A percentile compares a stretch with the other conserved stretches of the same genome.
phyloP scores from a whole-genome alignment of 2,797 vertebrate genomes.

The Aythya fuligula region DNA sequence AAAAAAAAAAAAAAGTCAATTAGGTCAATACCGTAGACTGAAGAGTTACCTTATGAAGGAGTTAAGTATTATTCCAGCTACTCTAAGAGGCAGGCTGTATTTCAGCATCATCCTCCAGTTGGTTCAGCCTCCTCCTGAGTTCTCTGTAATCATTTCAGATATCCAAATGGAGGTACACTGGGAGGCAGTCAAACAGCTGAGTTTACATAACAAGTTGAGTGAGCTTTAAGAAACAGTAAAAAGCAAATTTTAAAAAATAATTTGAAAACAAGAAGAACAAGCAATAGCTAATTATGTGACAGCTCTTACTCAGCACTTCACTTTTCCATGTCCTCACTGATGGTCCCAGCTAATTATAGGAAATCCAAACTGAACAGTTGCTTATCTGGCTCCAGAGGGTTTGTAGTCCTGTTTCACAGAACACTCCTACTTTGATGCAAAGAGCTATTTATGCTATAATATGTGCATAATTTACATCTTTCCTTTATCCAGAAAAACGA shows the following conservation, averaged over 20 bases:
- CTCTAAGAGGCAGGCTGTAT: background rate
- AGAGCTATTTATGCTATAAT: background rate
- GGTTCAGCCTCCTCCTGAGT: background rate
- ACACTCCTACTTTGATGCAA: background rate
- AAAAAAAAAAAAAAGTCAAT: background rate
- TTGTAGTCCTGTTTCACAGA: background rate
- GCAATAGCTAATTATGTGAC: background rate
- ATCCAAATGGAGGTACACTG: background rate
- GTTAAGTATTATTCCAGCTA: background rate
- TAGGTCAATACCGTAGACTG: background rate
- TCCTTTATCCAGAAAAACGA: background rate
- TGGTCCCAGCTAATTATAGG: background rate
- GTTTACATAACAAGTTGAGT: background rate
- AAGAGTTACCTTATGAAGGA: background rate
- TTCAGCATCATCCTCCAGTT: background rate
- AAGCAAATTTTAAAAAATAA: background rate
- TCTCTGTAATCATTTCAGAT: background rate
- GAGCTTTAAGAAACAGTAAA: background rate
- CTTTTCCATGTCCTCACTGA: background rate
- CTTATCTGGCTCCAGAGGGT: background rate
- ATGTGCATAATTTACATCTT: background rate
- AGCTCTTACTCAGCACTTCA: background rate
- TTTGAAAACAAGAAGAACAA: background rate
- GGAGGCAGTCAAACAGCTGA: background rate
- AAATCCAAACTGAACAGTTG: background rate